Evolutionary conservation across 2,888 invertebrate species (phyloP).

Genomic region (Drosophila recens): DNA sequence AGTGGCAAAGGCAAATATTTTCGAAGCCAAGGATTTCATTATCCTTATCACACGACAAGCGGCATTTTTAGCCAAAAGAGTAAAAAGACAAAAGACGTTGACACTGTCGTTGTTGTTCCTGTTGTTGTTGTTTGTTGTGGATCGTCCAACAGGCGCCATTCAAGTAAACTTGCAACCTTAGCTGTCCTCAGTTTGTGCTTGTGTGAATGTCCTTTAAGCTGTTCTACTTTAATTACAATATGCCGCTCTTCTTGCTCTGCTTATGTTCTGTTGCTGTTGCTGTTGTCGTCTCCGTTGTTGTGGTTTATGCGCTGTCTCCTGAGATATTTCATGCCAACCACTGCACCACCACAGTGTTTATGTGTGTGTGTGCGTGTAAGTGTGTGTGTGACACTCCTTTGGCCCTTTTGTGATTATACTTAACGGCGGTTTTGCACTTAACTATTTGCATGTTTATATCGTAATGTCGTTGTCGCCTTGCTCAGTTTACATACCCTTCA

Average conservation of each 20-base stretch:
- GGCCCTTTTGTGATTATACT: slow-evolving; percentile 68
- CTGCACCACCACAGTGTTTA: slow-evolving; percentile 18
- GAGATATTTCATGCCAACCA: slow-evolving; percentile 71
- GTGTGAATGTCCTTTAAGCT: slow-evolving; percentile 75
- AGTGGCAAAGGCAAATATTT: slow-evolving; percentile 77
- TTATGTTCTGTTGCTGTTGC: slow-evolving; percentile 8
- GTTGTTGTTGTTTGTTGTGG: slow-evolving; percentile 15
- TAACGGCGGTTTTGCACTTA: slow-evolving; percentile 74
- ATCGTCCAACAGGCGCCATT: slow-evolving; percentile 44
- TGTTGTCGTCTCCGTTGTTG: slow-evolving; percentile 27
- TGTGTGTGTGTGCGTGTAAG: slow-evolving; percentile 34
- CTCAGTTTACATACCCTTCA: slow-evolving; percentile 30
- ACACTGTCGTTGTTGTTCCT: slow-evolving; percentile 39
- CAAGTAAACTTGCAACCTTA: slow-evolving; percentile 47
- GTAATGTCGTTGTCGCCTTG: slow-evolving; percentile 49
- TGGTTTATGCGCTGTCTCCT: slow-evolving; percentile 73
- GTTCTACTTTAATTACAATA: slow-evolving; percentile 82
- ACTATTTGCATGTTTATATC: slow-evolving; percentile 80
- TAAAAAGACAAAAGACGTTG: slow-evolving; percentile 71
- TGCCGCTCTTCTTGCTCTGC: slow-evolving; percentile 40
- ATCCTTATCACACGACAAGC: slow-evolving; percentile 81
- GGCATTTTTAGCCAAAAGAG: slow-evolving; percentile 60
- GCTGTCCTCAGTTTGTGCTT: slow-evolving; percentile 45
- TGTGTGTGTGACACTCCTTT: slow-evolving; percentile 63
- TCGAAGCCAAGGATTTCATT: slow-evolving; percentile 84